Conservation (phyloP, 2,888 invertebrate genomes). For the Clitarchus hookeri region DNA sequence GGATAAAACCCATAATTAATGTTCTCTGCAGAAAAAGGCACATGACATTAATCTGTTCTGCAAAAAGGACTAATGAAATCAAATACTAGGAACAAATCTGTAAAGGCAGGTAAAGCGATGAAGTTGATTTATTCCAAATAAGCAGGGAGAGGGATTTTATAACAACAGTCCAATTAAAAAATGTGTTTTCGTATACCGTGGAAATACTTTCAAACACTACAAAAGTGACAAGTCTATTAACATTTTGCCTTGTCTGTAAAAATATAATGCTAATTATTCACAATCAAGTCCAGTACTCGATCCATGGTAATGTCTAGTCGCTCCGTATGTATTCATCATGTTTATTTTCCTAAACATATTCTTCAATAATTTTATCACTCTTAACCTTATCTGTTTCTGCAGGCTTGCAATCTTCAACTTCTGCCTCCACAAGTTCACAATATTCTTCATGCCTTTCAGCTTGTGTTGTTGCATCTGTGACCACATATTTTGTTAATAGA, state of each 20-base stretch:
- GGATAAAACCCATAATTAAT: neutral
- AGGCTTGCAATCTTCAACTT: neutral
- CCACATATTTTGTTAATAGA: neutral
- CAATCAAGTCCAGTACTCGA: no score
- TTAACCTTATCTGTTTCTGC: no score
- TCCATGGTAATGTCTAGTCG: no score
- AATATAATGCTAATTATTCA: no score
- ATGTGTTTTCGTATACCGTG: neutral
- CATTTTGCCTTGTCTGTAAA: no score
- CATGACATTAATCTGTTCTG: neutral
- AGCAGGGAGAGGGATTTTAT: neutral
- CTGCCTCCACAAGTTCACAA: neutral
- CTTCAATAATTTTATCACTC: no score
- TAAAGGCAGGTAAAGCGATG: neutral
- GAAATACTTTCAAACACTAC: neutral
- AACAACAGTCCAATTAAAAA: neutral
- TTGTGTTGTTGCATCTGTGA: neutral
- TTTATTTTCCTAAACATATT: no score
- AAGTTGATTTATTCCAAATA: neutral
- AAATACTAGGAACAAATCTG: neutral
- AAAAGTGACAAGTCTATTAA: neutral
- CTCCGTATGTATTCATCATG: no score
- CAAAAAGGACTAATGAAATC: neutral
- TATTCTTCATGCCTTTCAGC: neutral
- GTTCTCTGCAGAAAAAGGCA: neutral